Conservation (phyloP, 2,797 vertebrate genomes). For the Pangasius larnaudii region DNA sequence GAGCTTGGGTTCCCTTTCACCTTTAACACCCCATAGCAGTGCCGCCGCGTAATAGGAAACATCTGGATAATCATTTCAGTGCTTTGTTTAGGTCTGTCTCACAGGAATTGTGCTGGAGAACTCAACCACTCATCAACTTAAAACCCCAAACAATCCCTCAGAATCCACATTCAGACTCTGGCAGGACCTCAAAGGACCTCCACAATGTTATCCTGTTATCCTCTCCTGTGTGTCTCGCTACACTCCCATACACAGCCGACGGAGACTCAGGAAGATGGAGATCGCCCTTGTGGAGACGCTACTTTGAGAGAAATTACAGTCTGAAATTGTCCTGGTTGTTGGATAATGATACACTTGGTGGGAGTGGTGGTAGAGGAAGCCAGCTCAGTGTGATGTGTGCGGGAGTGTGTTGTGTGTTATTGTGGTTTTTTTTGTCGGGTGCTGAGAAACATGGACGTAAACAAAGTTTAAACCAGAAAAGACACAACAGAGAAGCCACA, state of each 20-base stretch:
- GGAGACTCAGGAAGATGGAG: constrained; percentile 54
- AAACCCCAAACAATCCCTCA: constrained; percentile 37
- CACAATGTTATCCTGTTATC: constrained; percentile 13
- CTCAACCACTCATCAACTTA: constrained; percentile 24
- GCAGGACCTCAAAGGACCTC: constrained; percentile 37
- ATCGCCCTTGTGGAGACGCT: constrained; percentile 49
- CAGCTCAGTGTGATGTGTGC: constrained; percentile 41
- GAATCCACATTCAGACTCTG: constrained; percentile 45
- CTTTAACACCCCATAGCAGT: constrained; percentile 22
- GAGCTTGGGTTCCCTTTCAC: constrained; percentile 27
- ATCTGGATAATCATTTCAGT: constrained; percentile 43
- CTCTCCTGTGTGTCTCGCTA: constrained; percentile 15
- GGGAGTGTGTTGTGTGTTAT: constrained; percentile 56
- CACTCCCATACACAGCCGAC: constrained; percentile 49
- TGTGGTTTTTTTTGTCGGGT: constrained; percentile 59
- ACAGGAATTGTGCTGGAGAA: constrained; percentile 17
- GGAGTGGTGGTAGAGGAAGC: constrained; percentile 36
- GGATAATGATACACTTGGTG: constrained; percentile 51
- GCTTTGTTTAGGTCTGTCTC: constrained; percentile 42
- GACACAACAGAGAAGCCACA: constrained; percentile 44
- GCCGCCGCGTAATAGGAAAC: constrained; percentile 40
- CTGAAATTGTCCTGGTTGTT: constrained; percentile 39
- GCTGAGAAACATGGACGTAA: constrained; percentile 66
- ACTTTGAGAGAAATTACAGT: constrained; percentile 54
- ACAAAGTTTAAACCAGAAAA: constrained; percentile 50